Percentiles rank a stretch among this genome's conserved stretches.
These are phyloP conservation scores for Alcis repandata DNA, from an alignment of 2,888 invertebrate genomes.

Conservation along the genomic window DNA sequence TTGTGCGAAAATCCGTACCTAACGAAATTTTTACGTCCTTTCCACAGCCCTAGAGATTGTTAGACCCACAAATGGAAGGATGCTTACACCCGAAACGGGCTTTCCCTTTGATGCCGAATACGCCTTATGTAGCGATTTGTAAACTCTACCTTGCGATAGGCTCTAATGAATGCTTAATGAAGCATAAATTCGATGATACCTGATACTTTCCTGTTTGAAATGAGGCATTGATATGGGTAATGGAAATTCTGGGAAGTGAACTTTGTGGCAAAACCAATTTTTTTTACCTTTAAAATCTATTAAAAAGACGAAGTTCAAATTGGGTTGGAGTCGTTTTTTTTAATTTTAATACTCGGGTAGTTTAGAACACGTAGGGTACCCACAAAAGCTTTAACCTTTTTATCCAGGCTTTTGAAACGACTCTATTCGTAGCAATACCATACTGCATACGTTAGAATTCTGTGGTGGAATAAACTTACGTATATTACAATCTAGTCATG, in stretches of 20 bases:
- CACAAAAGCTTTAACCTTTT: too few species aligned
- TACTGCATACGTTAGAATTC: too few species aligned
- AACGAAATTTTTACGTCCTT: conserved; percentile 14
- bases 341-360: too few species aligned
- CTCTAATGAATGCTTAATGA: conserved; percentile 42
- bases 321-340: too few species aligned
- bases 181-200: conserved; percentile 37
- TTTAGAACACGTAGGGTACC: too few species aligned
- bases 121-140: conserved; percentile 46
- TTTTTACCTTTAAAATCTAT: too few species aligned
- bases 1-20: conserved; percentile 11
- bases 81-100: conserved; percentile 50
- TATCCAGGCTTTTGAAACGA: too few species aligned
- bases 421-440: too few species aligned
- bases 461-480: too few species aligned
- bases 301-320: too few species aligned
- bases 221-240: conserved; percentile 24
- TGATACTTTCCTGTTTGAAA: conserved; percentile 25
- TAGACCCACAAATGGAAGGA: conserved; percentile 55
- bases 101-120: conserved; percentile 52
- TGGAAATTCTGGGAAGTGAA: conserved; percentile 8
- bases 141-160: conserved; percentile 41
- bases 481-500: too few species aligned
- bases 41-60: conserved; percentile 44
- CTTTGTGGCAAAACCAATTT: neutral